These are phyloP conservation scores for Pseudopipra pipra DNA, from an alignment of 2,113 vertebrate genomes.

Conservation along the genomic window DNA sequence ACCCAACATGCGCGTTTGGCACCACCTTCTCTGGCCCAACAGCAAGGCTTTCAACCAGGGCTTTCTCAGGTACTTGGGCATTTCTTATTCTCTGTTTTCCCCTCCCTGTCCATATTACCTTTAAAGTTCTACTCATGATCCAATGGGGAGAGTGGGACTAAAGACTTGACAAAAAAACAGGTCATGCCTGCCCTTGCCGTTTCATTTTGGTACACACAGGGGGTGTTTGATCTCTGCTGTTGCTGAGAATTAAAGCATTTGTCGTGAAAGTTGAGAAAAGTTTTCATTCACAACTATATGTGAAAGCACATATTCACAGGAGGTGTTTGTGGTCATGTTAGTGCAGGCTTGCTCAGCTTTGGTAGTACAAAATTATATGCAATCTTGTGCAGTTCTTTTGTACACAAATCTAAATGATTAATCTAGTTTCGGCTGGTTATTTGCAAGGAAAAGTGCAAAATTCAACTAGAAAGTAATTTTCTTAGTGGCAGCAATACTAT, in stretches of 20 bases:
- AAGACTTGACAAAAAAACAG: neutral
- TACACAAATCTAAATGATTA: neutral
- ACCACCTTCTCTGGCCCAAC: slow-evolving; percentile 91
- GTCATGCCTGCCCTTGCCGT: neutral
- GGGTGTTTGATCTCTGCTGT: neutral
- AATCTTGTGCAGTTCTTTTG: neutral
- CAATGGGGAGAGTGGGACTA: neutral
- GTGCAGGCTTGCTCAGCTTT: neutral
- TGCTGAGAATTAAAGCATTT: neutral
- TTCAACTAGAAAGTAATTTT: neutral
- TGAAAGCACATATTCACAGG: neutral
- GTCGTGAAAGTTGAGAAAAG: neutral
- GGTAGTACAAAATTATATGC: neutral
- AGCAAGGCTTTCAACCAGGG: slow-evolving; percentile 94
- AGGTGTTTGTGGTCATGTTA: neutral
- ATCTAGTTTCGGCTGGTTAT: neutral
- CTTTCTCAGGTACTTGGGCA: slow-evolving; percentile 89
- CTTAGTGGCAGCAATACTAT: neutral
- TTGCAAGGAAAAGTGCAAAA: neutral
- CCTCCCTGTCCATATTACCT: neutral
- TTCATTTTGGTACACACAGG: neutral
- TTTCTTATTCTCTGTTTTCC: neutral
- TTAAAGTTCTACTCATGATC: neutral
- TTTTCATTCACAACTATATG: neutral
- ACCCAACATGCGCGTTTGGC: slow-evolving; percentile 91